Evolutionary conservation across 1,140 invertebrate species (phyloP).

Genomic region (Drosophila aff.): DNA sequence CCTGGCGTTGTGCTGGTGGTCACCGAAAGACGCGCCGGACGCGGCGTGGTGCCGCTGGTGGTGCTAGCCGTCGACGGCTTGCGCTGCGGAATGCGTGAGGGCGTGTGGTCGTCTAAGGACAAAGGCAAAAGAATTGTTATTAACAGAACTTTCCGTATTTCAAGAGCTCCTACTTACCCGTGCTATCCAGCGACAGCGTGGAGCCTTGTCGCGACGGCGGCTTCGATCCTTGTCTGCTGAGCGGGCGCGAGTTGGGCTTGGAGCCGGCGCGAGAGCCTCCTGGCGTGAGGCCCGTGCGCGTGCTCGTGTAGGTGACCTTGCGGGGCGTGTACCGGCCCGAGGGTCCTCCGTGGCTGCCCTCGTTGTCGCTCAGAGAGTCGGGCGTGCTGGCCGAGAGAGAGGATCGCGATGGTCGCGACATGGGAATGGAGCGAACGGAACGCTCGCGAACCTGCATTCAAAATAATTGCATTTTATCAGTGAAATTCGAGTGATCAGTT

Average conservation of each 20-base stretch:
- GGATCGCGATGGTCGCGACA: conserved; percentile 90
- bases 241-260: conserved; percentile 91
- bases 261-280: conserved; percentile 90
- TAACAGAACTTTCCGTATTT: neutral
- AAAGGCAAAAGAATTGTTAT: no score
- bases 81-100: conserved; percentile 90
- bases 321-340: conserved; percentile 86
- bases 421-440: conserved; percentile 93
- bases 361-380: conserved; percentile 94
- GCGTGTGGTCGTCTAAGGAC: conserved; percentile 88
- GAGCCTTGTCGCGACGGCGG: conserved; percentile 97
- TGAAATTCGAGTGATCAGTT: neutral
- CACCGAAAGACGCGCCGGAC: conserved; percentile 86
- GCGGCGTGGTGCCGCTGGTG: conserved; percentile 86
- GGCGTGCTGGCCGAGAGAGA: conserved; percentile 93
- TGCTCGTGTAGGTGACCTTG: conserved; percentile 87
- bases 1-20: conserved; percentile 82
- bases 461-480: conserved; percentile 26
- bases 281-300: conserved; percentile 87
- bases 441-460: conserved; percentile 92
- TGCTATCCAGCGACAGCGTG: conserved; percentile 95
- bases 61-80: conserved; percentile 87
- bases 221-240: conserved; percentile 93
- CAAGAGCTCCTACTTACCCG: conserved; percentile 86
- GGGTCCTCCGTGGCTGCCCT: conserved; percentile 88